A percentile compares a stretch with the other conserved stretches of the same genome.
These are phyloP conservation scores for Drosophila mercatorum DNA, from an alignment of 2,888 invertebrate species.

Conservation along the genomic window DNA sequence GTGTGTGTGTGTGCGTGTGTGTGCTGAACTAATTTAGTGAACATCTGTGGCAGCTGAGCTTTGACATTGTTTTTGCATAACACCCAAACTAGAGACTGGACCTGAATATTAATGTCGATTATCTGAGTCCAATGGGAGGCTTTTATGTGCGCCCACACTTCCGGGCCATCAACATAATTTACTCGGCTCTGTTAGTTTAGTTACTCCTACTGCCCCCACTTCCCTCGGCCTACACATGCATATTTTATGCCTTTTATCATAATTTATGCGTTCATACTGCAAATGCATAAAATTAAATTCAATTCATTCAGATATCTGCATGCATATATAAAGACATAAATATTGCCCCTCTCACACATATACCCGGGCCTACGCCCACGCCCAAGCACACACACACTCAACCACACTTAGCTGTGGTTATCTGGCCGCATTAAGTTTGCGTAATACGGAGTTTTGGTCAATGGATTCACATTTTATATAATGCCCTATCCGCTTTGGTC, in stretches of 20 bases:
- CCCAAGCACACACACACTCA: neutral
- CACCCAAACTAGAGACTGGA: constrained; percentile 17
- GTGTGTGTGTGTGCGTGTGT: constrained; percentile 3
- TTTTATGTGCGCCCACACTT: constrained; percentile 5
- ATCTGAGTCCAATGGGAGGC: constrained; percentile 12
- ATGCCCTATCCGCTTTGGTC: constrained; percentile 33
- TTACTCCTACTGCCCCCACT: constrained; percentile 2
- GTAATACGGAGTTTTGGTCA: constrained; percentile 54
- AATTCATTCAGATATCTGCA: constrained; percentile 45
- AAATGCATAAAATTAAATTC: constrained; percentile 73
- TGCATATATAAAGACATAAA: constrained; percentile 11
- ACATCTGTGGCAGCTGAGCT: constrained; percentile 63
- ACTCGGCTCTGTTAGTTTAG: constrained; percentile 49
- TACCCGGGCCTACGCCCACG: neutral
- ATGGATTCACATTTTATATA: constrained; percentile 66
- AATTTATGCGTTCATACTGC: constrained; percentile 69
- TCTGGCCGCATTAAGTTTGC: constrained; percentile 58
- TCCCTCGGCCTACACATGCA: constrained; percentile 19
- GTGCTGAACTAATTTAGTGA: constrained; percentile 51
- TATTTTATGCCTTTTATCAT: constrained; percentile 71
- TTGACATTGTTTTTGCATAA: constrained; percentile 59
- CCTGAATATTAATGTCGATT: constrained; percentile 39
- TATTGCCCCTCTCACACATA: neutral
- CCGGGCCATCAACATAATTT: constrained; percentile 62
- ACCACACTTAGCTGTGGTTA: constrained; percentile 18